Conservation (phyloP, 2,113 vertebrate genomes). For the Paedocypris sp. region DNA sequence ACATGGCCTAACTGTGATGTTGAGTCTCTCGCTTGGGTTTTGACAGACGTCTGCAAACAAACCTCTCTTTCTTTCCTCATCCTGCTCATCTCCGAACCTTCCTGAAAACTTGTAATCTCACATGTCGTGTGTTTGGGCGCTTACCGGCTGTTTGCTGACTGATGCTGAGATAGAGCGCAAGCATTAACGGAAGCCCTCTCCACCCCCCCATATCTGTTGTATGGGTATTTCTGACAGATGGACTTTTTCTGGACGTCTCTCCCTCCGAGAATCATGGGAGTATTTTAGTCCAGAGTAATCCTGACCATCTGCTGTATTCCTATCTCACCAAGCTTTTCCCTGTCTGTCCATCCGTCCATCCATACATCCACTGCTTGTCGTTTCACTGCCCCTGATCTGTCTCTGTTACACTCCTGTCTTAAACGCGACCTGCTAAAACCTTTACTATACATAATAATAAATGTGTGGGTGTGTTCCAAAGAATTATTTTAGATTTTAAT, state of each 20-base stretch:
- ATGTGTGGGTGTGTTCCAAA: too few species aligned
- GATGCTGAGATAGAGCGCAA: not conserved
- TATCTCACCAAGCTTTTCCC: too few species aligned
- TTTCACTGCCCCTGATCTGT: not conserved
- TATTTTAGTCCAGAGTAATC: slow-evolving; percentile 66
- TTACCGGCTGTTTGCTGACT: not conserved
- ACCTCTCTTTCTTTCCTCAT: not conserved
- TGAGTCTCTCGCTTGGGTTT: too few species aligned
- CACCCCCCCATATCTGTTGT: slow-evolving; percentile 10
- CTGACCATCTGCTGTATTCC: slow-evolving; percentile 62
- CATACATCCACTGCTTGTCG: not conserved
- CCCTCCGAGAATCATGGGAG: slow-evolving; percentile 57
- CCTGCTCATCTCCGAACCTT: not conserved
- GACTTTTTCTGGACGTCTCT: slow-evolving; percentile 48
- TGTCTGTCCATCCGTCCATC: too few species aligned
- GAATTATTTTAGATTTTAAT: too few species aligned
- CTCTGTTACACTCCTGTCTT: too few species aligned
- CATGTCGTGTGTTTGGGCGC: not conserved
- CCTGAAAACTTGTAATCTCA: not conserved
- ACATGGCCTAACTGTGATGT: too few species aligned
- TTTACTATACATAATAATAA: too few species aligned
- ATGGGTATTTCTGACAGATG: slow-evolving; percentile 59
- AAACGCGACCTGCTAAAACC: too few species aligned
- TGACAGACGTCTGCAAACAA: too few species aligned
- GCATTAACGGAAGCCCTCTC: not conserved